phyloP scores from a whole-genome alignment of 2,888 invertebrate species.

The Ichneumon xanthorius region DNA sequence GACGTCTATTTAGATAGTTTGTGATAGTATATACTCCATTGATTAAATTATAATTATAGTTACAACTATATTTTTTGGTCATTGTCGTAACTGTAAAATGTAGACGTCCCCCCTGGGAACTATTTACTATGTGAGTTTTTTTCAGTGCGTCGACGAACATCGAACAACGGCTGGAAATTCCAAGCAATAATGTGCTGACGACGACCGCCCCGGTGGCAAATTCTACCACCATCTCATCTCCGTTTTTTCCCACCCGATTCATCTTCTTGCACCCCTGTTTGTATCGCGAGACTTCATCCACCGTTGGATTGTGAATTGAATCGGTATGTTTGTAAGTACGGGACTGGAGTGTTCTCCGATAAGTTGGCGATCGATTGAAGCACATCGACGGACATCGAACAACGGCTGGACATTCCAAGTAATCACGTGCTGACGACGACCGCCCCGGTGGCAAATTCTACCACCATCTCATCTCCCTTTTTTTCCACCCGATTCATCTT shows the following conservation, averaged over 20 bases:
- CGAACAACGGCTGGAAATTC: neutral
- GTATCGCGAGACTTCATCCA: neutral
- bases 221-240: conserved; percentile 22
- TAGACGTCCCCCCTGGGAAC: no score
- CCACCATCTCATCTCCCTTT: neutral
- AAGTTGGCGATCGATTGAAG: neutral
- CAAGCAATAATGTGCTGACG: conserved; percentile 65
- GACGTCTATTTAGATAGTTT: no score
- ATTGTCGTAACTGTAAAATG: no score
- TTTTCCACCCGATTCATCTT: neutral
- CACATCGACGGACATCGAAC: neutral
- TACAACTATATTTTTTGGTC: no score
- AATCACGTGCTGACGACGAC: conserved; percentile 66
- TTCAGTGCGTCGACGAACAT: conserved; percentile 4
- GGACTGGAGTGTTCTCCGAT: neutral
- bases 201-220: conserved; percentile 43
- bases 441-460: conserved; percentile 50
- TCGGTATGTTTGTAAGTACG: neutral
- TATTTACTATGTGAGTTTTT: no score
- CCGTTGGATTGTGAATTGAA: neutral
- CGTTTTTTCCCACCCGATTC: neutral
- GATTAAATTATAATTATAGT: no score
- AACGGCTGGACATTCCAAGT: neutral
- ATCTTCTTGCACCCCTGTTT: neutral
- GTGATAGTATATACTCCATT: no score